These are phyloP conservation scores for Lucilia cuprina DNA, from an alignment of 1,140 invertebrate genomes.

Conservation along the genomic window DNA sequence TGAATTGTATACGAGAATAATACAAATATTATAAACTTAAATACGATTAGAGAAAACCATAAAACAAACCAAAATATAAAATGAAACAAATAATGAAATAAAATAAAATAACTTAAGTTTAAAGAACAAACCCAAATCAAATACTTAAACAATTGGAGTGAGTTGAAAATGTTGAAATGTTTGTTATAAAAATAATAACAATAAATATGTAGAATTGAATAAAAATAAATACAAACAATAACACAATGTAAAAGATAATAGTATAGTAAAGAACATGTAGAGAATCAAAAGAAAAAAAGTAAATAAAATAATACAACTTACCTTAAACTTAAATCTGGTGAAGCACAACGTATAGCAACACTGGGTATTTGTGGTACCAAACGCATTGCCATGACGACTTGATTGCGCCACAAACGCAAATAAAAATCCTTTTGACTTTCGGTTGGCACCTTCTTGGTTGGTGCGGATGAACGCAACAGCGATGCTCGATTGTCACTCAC, in stretches of 20 bases:
- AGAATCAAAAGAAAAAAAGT: neutral
- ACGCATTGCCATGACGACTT: constrained; percentile 92
- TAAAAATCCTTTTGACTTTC: constrained; percentile 85
- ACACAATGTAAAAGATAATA: neutral
- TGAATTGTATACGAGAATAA: neutral
- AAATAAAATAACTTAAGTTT: neutral
- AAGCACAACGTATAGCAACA: constrained; percentile 85
- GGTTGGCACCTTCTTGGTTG: constrained; percentile 77
- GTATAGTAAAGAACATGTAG: neutral
- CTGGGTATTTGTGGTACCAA: constrained; percentile 86
- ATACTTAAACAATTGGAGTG: too few species aligned
- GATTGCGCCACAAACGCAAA: constrained; percentile 92
- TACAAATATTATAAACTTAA: neutral
- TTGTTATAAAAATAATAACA: too few species aligned
- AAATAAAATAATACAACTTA: constrained; percentile 59
- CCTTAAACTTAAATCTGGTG: constrained; percentile 90
- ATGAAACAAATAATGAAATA: neutral
- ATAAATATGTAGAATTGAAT: too few species aligned
- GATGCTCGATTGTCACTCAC: constrained; percentile 96
- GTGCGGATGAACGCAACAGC: constrained; percentile 78
- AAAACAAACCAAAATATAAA: neutral
- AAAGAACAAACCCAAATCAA: too few species aligned
- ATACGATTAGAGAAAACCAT: neutral
- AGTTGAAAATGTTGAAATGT: too few species aligned
- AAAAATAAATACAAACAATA: neutral